phyloP scores from a whole-genome alignment of 2,888 invertebrate genomes.

The Daptonema setosum region DNA sequence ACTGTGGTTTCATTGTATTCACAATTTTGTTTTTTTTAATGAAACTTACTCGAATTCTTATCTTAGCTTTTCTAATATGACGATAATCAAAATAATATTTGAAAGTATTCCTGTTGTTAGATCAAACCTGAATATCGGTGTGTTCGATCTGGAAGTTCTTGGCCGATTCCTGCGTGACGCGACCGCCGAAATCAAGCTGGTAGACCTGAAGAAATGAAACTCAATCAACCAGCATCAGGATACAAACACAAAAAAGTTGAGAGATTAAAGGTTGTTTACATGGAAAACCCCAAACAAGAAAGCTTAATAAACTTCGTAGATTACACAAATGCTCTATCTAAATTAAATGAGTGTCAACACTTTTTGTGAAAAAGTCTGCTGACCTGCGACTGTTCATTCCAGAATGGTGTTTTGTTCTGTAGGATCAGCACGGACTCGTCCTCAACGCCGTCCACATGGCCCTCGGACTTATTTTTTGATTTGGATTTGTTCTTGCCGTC shows the following conservation, averaged over 20 bases:
- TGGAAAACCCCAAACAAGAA: neutral
- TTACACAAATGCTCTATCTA: neutral
- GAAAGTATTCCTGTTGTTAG: too few relatives aligned
- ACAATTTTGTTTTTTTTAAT: too few relatives aligned
- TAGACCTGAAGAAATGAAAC: slow-evolving; percentile 35
- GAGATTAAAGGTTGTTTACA: neutral
- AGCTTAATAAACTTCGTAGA: neutral
- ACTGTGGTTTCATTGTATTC: too few relatives aligned
- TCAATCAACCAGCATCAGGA: too few relatives aligned
- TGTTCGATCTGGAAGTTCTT: slow-evolving; percentile 98
- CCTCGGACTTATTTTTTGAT: slow-evolving; percentile 50
- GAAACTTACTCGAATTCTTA: too few relatives aligned
- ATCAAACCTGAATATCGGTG: slow-evolving; percentile 65
- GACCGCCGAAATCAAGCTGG: slow-evolving; percentile 90
- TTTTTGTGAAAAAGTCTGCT: too few relatives aligned
- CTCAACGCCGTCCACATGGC: neutral
- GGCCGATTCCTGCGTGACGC: slow-evolving; percentile 95
- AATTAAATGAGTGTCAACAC: too few relatives aligned
- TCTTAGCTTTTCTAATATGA: too few relatives aligned
- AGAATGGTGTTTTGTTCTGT: slow-evolving; percentile 87
- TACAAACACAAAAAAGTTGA: too few relatives aligned
- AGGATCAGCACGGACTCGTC: slow-evolving; percentile 37
- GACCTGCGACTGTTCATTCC: slow-evolving; percentile 91
- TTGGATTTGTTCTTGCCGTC: slow-evolving; percentile 56
- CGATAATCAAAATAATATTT: too few relatives aligned